Percentiles rank a stretch among this genome's conserved stretches.
phyloP scores from a whole-genome alignment of 2,113 vertebrate genomes.

The Anser brachyrhynchus region DNA sequence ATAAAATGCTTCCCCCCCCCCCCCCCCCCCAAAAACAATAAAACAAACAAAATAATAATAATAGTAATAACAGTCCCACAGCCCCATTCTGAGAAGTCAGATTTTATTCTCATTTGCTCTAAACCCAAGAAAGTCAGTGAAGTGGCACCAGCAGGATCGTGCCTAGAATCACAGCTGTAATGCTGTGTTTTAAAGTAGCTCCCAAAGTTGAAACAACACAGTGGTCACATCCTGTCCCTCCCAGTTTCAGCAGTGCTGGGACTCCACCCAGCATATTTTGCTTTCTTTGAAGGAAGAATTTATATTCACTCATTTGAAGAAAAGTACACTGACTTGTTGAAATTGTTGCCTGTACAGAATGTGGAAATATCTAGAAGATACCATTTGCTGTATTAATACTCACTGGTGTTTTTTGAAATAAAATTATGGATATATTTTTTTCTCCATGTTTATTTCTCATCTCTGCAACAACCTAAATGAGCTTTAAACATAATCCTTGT shows the following conservation, averaged over 20 bases:
- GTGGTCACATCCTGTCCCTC: neutral
- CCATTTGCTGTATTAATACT: neutral
- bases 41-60: neutral
- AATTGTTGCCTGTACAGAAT: neutral
- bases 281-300: slow-evolving; percentile 13
- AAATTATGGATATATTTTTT: neutral
- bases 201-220: neutral
- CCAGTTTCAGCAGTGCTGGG: neutral
- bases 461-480: neutral
- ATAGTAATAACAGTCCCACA: neutral
- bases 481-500: neutral
- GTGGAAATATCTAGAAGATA: neutral
- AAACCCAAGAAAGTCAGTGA: slow-evolving; percentile 14
- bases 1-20: neutral
- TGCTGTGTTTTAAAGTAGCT: neutral
- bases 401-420: neutral
- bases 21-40: neutral
- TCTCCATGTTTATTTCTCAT: neutral
- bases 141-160: neutral
- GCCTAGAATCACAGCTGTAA: slow-evolving; percentile 16
- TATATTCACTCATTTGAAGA: neutral
- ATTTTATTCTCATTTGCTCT: slow-evolving; percentile 41
- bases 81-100: neutral
- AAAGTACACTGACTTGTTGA: neutral
- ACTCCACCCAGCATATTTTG: slow-evolving; percentile 24